These are phyloP conservation scores for Tenthredo notha DNA, from an alignment of 2,888 invertebrate species.

Conservation along the genomic window DNA sequence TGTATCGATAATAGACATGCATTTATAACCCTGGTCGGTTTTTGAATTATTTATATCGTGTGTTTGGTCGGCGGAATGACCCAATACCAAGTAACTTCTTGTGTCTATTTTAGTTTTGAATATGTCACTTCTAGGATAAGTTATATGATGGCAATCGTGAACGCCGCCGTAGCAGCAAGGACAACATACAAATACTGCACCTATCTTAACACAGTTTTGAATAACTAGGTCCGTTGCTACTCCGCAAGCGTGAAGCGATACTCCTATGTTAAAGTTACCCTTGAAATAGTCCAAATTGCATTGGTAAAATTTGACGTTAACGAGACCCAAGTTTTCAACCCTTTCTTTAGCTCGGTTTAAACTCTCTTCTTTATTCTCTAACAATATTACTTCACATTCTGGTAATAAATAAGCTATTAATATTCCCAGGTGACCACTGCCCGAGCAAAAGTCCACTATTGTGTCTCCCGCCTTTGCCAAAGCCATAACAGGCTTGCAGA, in stretches of 20 bases:
- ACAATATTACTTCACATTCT: slow-evolving; percentile 87
- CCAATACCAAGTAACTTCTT: slow-evolving; percentile 88
- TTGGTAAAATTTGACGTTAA: slow-evolving; percentile 90
- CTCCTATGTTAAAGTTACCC: slow-evolving; percentile 91
- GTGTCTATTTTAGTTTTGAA: slow-evolving; percentile 79
- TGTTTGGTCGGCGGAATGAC: slow-evolving; percentile 96
- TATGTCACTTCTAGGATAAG: slow-evolving; percentile 89
- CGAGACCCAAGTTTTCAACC: slow-evolving; percentile 83
- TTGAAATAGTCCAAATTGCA: slow-evolving; percentile 95
- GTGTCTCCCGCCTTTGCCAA: slow-evolving; percentile 85
- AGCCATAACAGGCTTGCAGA: slow-evolving; percentile 87
- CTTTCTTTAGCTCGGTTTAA: slow-evolving; percentile 87
- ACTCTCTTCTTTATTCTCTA: slow-evolving; percentile 96
- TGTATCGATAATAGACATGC: slow-evolving; percentile 94
- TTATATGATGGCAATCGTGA: slow-evolving; percentile 88
- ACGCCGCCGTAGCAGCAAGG: slow-evolving; percentile 97
- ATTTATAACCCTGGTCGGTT: slow-evolving; percentile 88
- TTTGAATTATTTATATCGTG: slow-evolving; percentile 87
- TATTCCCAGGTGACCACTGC: slow-evolving; percentile 95
- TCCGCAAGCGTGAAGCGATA: slow-evolving; percentile 96
- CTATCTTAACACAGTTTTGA: slow-evolving; percentile 87
- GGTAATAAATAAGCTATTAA: slow-evolving; percentile 90
- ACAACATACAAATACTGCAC: slow-evolving; percentile 92
- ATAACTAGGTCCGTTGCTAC: slow-evolving; percentile 96
- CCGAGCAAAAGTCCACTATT: slow-evolving; percentile 97